Percentiles rank a stretch among this genome's conserved stretches.
Evolutionary conservation across 2,888 invertebrate genomes (phyloP).

Genomic region (Macrosiphum euphorbiae): DNA sequence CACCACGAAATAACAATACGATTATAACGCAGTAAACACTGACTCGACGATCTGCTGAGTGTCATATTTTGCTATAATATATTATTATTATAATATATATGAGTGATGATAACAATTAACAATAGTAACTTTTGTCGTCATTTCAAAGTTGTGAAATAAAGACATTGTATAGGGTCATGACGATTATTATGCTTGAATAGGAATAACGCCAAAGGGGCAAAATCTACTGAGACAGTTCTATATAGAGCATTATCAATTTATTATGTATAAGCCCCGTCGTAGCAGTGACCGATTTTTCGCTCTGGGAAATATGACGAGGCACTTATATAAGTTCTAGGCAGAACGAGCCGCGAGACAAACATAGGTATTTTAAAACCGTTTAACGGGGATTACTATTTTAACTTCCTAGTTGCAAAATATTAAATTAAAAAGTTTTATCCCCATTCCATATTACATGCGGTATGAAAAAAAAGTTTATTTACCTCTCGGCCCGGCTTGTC

Average conservation of each 20-base stretch:
- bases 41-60: background rate
- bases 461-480: background rate
- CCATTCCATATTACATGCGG: background rate
- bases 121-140: background rate
- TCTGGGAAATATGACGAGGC: background rate
- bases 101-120: background rate
- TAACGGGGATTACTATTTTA: background rate
- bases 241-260: background rate
- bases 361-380: background rate
- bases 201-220: background rate
- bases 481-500: background rate
- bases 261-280: background rate
- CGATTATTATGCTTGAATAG: background rate
- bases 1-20: background rate
- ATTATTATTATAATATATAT: background rate
- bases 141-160: background rate
- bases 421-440: background rate
- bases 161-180: background rate
- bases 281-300: background rate
- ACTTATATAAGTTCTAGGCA: background rate
- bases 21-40: background rate
- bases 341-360: background rate
- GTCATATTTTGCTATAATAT: background rate
- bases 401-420: background rate
- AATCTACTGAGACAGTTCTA: background rate